Conservation (phyloP, 2,797 vertebrate genomes). For the Peromyscus nudipes region DNA sequence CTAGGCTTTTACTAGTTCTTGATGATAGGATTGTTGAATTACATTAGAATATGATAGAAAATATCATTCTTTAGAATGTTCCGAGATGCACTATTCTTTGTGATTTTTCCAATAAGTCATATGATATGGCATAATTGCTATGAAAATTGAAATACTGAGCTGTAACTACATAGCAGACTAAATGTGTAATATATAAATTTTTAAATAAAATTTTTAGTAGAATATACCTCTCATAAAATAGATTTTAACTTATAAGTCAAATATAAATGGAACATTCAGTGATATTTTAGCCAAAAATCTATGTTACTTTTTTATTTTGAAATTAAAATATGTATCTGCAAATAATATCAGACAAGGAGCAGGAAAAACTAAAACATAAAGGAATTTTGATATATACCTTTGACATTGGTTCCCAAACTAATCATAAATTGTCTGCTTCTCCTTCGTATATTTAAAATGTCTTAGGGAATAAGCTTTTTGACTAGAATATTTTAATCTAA, state of each 20-base stretch:
- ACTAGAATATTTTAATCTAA: conserved; percentile 6
- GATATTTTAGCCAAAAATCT: background rate
- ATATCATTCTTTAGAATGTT: background rate
- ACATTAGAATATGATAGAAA: background rate
- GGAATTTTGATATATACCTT: background rate
- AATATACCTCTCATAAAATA: background rate
- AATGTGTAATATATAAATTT: background rate
- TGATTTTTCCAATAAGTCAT: background rate
- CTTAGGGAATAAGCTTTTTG: background rate
- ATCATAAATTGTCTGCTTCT: background rate
- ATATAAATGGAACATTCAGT: background rate
- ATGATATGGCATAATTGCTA: background rate
- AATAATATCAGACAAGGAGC: background rate
- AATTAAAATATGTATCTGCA: background rate
- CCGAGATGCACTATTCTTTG: background rate
- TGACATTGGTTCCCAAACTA: background rate
- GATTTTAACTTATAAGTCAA: background rate
- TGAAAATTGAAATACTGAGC: background rate
- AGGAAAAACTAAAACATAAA: background rate
- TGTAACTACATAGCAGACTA: background rate
- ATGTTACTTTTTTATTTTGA: background rate
- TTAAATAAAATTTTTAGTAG: background rate
- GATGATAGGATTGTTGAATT: background rate
- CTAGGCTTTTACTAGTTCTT: background rate
- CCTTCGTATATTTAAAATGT: background rate